Conservation (phyloP, 2,888 invertebrate species). For the Argyresthia goedartella region DNA sequence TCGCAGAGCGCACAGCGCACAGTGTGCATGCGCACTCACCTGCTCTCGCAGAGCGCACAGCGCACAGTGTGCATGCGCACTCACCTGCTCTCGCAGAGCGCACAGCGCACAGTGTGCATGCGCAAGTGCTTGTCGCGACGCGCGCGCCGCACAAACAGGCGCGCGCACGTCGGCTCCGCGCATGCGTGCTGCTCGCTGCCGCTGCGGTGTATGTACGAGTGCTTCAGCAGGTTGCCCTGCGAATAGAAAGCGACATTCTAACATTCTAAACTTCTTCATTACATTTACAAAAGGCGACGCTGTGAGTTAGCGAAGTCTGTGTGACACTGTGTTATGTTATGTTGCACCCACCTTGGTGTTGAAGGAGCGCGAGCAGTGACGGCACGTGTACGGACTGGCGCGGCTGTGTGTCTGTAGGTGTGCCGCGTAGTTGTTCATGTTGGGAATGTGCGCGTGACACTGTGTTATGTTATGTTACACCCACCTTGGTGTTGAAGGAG, state of each 20-base stretch:
- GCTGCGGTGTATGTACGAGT: constrained; percentile 10
- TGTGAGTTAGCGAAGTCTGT: background rate
- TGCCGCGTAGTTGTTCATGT: no score
- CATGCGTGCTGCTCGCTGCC: constrained; percentile 21
- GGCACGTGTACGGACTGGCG: no score
- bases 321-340: background rate
- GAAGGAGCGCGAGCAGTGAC: no score
- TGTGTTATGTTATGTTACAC: no score
- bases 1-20: background rate
- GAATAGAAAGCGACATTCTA: constrained; percentile 15
- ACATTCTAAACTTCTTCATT: background rate
- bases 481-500: no score
- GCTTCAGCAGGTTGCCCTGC: constrained; percentile 24
- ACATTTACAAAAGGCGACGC: background rate
- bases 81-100: constrained; percentile 32
- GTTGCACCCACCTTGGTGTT: no score
- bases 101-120: constrained; percentile 31
- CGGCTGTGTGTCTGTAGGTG: no score
- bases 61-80: constrained; percentile 8
- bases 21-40: constrained; percentile 20
- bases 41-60: constrained; percentile 24
- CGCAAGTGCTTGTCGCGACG: constrained; percentile 13
- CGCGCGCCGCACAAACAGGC: constrained; percentile 20
- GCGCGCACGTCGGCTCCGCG: constrained; percentile 16
- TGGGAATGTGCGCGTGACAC: no score